Base-by-base conservation (phyloP, 1,140 invertebrate species). In the Lasaia peninsularis region DNA sequence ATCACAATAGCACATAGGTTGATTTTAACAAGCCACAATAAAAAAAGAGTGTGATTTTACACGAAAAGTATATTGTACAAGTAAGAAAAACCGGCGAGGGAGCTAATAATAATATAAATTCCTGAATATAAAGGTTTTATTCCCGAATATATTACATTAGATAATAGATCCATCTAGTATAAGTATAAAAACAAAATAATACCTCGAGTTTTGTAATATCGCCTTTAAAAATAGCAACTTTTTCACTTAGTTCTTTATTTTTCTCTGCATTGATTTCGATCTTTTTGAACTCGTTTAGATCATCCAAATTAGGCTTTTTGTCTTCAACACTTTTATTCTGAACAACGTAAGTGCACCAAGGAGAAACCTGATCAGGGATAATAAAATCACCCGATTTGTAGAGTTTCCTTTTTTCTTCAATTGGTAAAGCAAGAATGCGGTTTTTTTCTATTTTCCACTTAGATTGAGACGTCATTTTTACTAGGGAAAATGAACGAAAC, bases 191-290 rank as follows among this genome's bases (percentile, higher is more conserved):
- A 11, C 5, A n/a, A 18, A 34, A 52, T 53, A 40, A 34, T 73
- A 92, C 91, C 82, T 96, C 95, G 9, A 98, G 86, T 37, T 90
- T 91, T 0, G 96, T 98, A n/a, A 98, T 97, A 80, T 98, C 96
- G 8, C 96, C 96, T 79, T 89, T 85, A 89, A 91, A 95, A 53
- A 95, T 81, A 2, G 92, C 93, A 16, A 95, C 86, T 79, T 93
- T 94, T 9, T 91, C 75, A n/a, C 90, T 85, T 8, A 95, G 62
- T 2, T 76, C 66, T 28, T 69, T 62, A 65, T 92, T 91, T 60
- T 78, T 82, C 4, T 70, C 60, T 4, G 63, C n/a, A 58, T 91
- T 67, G 16, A 91, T 78, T 52, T 70, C 71, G 53, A 85, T 78
- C 49, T 90, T 83, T 5, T 70, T 62, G 20, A 84, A 80, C 53